Percentiles rank a stretch among this genome's conserved stretches.
Conservation (phyloP, 1,140 invertebrate species). For the Drosophila kikkawai region DNA sequence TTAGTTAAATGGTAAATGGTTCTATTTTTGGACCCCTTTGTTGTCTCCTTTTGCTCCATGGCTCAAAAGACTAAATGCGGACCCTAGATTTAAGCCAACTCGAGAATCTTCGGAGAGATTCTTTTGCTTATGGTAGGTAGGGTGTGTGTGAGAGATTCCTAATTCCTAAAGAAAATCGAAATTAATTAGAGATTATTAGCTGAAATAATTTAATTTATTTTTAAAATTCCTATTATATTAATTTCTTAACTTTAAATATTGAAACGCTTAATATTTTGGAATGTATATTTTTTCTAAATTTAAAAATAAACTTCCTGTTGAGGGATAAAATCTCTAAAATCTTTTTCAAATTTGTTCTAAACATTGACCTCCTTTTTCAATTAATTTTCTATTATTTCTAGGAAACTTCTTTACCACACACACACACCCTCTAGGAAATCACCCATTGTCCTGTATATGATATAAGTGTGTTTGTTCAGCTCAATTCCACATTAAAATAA, state of each 20-base stretch:
- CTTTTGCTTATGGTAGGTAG: background rate
- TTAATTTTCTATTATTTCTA: too few relatives aligned
- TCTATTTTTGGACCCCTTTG: constrained; percentile 27
- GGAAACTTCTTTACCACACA: background rate
- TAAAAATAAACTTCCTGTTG: background rate
- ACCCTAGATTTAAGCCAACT: constrained; percentile 29
- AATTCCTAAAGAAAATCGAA: background rate
- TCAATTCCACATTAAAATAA: constrained; percentile 61
- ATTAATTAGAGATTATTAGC: background rate
- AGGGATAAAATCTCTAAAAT: too few relatives aligned
- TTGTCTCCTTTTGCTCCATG: constrained; percentile 25
- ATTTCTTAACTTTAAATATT: too few relatives aligned
- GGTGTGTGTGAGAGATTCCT: constrained; percentile 4
- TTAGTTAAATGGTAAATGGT: constrained; percentile 33
- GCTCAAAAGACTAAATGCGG: constrained; percentile 45
- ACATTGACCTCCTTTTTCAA: background rate
- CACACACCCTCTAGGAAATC: background rate
- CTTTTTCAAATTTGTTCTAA: too few relatives aligned
- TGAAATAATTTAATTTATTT: background rate
- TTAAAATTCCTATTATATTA: background rate
- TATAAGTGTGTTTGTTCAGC: constrained; percentile 38
- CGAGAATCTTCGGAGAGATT: background rate
- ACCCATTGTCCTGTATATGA: constrained; percentile 21
- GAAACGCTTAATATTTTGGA: background rate
- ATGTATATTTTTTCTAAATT: too few relatives aligned